These are phyloP conservation scores for Amaurobius ferox DNA, from an alignment of 2,888 invertebrate species.

Conservation along the genomic window DNA sequence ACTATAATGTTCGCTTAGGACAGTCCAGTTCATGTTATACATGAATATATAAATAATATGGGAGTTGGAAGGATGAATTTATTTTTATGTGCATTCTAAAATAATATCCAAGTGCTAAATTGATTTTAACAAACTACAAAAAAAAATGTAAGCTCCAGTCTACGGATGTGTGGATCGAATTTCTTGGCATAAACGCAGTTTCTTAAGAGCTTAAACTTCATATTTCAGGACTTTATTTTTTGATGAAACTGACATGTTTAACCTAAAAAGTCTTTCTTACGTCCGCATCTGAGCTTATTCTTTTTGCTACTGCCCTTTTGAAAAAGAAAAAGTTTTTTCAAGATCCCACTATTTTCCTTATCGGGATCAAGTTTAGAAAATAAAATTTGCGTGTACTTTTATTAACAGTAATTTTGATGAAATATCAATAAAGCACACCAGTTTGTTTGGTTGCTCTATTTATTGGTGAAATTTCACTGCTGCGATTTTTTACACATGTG, in stretches of 20 bases:
- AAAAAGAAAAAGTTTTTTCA: constrained; percentile 22
- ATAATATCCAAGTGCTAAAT: no score
- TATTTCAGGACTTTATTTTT: constrained; percentile 40
- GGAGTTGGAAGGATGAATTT: neutral
- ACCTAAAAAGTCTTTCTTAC: constrained; percentile 37
- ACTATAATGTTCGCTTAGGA: neutral
- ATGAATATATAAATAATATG: neutral
- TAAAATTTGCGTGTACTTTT: constrained; percentile 2
- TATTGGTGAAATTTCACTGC: no score
- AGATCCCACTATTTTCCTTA: constrained; percentile 53
- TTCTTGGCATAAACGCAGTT: neutral
- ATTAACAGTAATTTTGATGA: neutral
- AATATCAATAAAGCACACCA: no score
- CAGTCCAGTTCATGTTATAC: neutral
- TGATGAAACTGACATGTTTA: constrained; percentile 22
- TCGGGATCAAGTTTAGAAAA: constrained; percentile 41
- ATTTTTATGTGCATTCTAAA: no score
- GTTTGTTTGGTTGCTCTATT: no score
- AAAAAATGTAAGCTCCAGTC: neutral
- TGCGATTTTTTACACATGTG: no score
- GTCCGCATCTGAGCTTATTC: constrained; percentile 66
- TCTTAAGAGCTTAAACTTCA: constrained; percentile 41
- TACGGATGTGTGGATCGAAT: constrained; percentile 10
- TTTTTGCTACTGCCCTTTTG: constrained; percentile 53
- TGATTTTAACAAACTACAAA: no score